These are phyloP conservation scores for Zeuzera pyrina DNA, from an alignment of 2,888 invertebrate species.

Conservation along the genomic window DNA sequence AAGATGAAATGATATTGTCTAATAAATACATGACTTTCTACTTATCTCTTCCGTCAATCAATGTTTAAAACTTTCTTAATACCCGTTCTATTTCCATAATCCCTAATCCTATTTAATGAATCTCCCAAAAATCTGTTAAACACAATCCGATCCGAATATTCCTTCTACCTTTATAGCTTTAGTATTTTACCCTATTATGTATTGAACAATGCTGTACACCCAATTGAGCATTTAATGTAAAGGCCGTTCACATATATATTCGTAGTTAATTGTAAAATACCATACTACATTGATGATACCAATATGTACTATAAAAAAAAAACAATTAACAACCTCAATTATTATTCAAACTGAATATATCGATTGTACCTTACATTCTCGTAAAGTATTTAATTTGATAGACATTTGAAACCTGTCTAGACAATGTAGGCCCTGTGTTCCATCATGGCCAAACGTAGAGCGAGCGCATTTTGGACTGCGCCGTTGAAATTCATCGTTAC, in stretches of 20 bases:
- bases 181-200: constrained; percentile 58
- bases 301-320: too few relatives aligned
- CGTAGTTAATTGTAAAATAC: too few relatives aligned
- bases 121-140: constrained; percentile 2
- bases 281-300: too few relatives aligned
- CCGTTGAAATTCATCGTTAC: background rate
- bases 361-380: too few relatives aligned
- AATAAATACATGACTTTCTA: too few relatives aligned
- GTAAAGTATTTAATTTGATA: constrained; percentile 23
- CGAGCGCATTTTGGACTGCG: too few relatives aligned
- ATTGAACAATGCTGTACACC: constrained; percentile 49
- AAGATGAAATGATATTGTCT: too few relatives aligned
- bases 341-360: too few relatives aligned
- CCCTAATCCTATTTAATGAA: background rate
- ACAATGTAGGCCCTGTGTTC: constrained; percentile 55
- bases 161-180: constrained; percentile 67
- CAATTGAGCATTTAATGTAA: constrained; percentile 27
- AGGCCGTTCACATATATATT: too few relatives aligned
- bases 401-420: constrained; percentile 49
- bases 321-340: too few relatives aligned
- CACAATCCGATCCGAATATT: constrained; percentile 41
- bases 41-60: background rate
- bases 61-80: background rate
- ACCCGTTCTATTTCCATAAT: background rate
- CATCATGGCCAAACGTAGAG: too few relatives aligned